Evolutionary conservation across 1,140 invertebrate species (phyloP), one percentile per base, ranked within the genome.

Genomic region (Triops longicaudatus): DNA sequence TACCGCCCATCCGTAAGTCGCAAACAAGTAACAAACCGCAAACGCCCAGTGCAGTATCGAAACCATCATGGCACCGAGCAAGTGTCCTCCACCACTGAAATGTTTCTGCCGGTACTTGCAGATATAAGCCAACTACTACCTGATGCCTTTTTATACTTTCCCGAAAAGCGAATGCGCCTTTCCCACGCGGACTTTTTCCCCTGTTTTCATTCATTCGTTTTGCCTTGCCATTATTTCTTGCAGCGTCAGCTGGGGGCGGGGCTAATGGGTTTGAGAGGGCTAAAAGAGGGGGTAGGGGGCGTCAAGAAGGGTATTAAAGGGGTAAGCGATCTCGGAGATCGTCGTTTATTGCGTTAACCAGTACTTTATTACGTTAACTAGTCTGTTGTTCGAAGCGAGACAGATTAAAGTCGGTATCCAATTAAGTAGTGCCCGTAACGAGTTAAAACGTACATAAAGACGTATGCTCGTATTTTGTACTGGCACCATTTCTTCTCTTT

Each of bases 191-290:
- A 44, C 27, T 75, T n/a, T 27, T 63, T 75, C 44, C n/a, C n/a
- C 26, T 42, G 12, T 75, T 37, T 27, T 75, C 43, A 50, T 26
- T 75, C 74, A 42, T 75, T 44, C 10, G 41, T 75, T 26, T 75
- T 63, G 17, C 74, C 5, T 28, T 63, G 50, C 50, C 0, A n/a
- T 6, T 63, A n/a, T 63, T 63, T 17, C 50, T 22, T 2, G 6
- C 22, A 63, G 22, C 50, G 31, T 37, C 31, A 37, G 7, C 2
- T 37, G 31, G 31, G 31, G 31, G 31, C 2, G 31, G 31, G 31
- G 37, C n/a, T n/a, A n/a, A 28, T 31, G 73, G 73, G 31, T 27
- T 17, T 10, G 22, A n/a, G n/a, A 22, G 26, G 41, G 41, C n/a
- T n/a, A n/a, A n/a, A n/a, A 17, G 27, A 73, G n/a, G 28, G 26